Base-by-base conservation (phyloP, 2,888 invertebrate species). In the Xestia ashworthii region DNA sequence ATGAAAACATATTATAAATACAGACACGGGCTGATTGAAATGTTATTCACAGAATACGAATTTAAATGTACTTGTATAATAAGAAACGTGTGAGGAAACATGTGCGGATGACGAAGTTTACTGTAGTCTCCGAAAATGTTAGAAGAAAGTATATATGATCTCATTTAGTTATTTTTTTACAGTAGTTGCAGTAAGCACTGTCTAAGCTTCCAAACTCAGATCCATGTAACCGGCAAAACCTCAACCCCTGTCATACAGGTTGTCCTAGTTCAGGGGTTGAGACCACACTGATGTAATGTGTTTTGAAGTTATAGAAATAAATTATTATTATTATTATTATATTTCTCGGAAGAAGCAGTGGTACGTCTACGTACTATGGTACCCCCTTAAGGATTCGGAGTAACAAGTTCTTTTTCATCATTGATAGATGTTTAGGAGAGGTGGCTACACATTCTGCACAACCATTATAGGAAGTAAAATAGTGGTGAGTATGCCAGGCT, bases 21-120 rank as follows among this genome's bases (percentile, higher is more conserved):
- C 16, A 66, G 4, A 55, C 32, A 44, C 12, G 22, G 14, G n/a
- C 55, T 48, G 60, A 70, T 76, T 41, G 70, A 67, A 58, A 66
- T 32, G 12, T n/a, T 60, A 66, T 41, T 53, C 19, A 46, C 41
- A 44, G 16, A 32, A 48, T 53, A n/a, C 46, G 8, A 68, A 68
- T 46, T 62, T 11, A 72, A 55, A 79, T 11, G 55, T 19, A 32
- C n/a, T 32, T 2, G 3, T 32, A 50, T 58, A 38, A 41, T 16
- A 60, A 58, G 16, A 32, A 46, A n/a, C n/a, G 32, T 19, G 25
- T 25, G 19, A 41, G 8, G 16, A n/a, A 58, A 38, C 12, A 58
- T 44, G n/a, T 66, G 50, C 14, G 32, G 5, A 44, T 55, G 55
- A n/a, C 22, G 5, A 71, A 5, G 32, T 22, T 60, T 5, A 44